Evolutionary conservation across 2,113 vertebrate genomes (phyloP).

Genomic region (Lampris megalopsis): DNA sequence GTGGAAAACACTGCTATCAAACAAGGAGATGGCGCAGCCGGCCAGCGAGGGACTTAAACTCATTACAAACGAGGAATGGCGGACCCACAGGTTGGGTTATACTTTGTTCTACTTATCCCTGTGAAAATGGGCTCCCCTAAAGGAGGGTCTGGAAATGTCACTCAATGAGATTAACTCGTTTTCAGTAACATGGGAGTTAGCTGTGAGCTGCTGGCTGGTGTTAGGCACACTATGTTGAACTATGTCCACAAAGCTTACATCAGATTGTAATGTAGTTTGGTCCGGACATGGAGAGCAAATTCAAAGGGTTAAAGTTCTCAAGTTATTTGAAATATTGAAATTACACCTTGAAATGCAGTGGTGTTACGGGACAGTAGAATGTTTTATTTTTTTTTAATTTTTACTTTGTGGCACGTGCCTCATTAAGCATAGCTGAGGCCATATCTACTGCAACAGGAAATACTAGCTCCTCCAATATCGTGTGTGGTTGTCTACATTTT

Average conservation of each 20-base stretch:
- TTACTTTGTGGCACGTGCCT: too few relatives aligned
- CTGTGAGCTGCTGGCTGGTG: conserved; percentile 33
- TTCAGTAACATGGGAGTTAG: conserved; percentile 41
- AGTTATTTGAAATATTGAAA: too few relatives aligned
- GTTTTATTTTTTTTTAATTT: too few relatives aligned
- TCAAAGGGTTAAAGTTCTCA: too few relatives aligned
- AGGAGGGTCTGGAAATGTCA: conserved; percentile 56
- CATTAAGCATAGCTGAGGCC: too few relatives aligned
- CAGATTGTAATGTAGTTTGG: conserved; percentile 31
- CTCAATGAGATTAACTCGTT: conserved; percentile 44
- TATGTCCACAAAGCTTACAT: conserved; percentile 3
- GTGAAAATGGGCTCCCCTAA: conserved; percentile 54
- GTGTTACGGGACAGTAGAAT: conserved; percentile 15
- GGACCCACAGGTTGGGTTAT: conserved; percentile 40
- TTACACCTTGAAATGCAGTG: too few relatives aligned
- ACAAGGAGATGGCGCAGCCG: conserved; percentile 60
- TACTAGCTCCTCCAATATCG: too few relatives aligned
- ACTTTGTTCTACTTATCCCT: conserved; percentile 60
- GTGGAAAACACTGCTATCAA: conserved; percentile 72
- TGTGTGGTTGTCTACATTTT: too few relatives aligned
- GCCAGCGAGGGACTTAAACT: conserved; percentile 60
- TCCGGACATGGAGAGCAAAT: not conserved
- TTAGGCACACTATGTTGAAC: conserved; percentile 31
- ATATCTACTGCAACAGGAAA: too few relatives aligned
- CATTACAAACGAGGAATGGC: conserved; percentile 58